A percentile compares a stretch with the other conserved stretches of the same genome.
Conservation (phyloP, 1,140 invertebrate genomes). For the Maconellicoccus hirsutus region DNA sequence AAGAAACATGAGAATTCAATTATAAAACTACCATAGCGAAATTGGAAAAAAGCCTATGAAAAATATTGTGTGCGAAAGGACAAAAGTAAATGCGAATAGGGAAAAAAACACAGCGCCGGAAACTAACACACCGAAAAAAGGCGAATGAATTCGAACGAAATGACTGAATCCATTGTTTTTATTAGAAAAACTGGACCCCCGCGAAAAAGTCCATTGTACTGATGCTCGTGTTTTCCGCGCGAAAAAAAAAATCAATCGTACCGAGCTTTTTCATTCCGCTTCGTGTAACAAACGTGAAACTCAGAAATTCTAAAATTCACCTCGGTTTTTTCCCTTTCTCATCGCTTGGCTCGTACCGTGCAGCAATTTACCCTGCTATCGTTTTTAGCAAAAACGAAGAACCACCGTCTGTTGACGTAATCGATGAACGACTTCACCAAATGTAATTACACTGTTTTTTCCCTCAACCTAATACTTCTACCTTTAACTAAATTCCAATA, state of each 20-base stretch:
- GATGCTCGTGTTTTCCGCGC: not conserved
- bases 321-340: not conserved
- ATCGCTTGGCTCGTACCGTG: not conserved
- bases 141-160: constrained; percentile 10
- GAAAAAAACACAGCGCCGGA: constrained; percentile 8
- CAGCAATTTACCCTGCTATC: not conserved
- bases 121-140: not conserved
- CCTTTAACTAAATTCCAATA: not conserved
- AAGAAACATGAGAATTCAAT: constrained; percentile 22
- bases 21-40: not conserved
- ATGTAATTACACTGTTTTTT: not conserved
- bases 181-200: constrained; percentile 13
- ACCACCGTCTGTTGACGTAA: not conserved
- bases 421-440: constrained; percentile 1
- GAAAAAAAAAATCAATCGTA: constrained; percentile 9
- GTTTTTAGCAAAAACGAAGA: not conserved
- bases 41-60: constrained; percentile 5
- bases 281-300: not conserved
- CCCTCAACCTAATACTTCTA: not conserved
- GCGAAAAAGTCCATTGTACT: constrained; percentile 14
- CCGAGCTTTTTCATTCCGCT: not conserved
- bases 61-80: constrained; percentile 1
- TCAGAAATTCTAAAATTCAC: not conserved
- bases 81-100: constrained; percentile 10
- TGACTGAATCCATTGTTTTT: constrained; percentile 18